Base-by-base conservation (phyloP, 2,888 invertebrate genomes). In the Ryuthela nishihirai region DNA sequence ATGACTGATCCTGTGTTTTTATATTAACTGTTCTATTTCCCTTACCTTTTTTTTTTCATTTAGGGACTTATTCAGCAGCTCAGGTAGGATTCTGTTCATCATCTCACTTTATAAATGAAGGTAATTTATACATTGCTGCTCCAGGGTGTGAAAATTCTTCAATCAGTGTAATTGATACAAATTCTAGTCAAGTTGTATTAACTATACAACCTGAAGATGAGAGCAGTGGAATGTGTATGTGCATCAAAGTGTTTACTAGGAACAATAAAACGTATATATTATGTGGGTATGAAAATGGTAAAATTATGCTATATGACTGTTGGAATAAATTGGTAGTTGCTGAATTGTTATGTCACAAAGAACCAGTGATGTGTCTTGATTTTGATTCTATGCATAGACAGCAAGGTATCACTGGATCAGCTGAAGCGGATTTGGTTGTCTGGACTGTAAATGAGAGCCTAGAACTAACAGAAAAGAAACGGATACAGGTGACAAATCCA, bases 231-330 rank as follows among this genome's bases (percentile, higher is more conserved):
- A 54, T 52, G 42, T 53, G 55, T 18, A 54, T 62, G 53, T 53
- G 56, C 20, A 29, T 53, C 6, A 56, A 56, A 42, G 38, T 44
- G 21, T 29, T 56, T 24, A 25, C 32, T n/a, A 12, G 20, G 17
- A 15, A 35, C 0, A 18, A 35, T 15, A 32, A 46, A 29, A 20
- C 17, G 5, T 32, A 26, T 21, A 2, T 62, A 7, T 17, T 62
- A 21, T 24, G 40, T 40, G 64, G 64, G 9, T 64, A 56, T 49
- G 65, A 65, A 60, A 59, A 46, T 54, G 65, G 65, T 26, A 20
- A 17, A 18, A 24, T 65, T 20, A 12, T 25, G 15, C 17, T 62
- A 5, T 60, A 48, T 38, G 41, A 58, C 21, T 42, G 18, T 20
- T 42, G 29, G 26, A n/a, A 43, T n/a, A 24, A 18, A 20, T 20